Evolutionary conservation across 2,888 invertebrate species (phyloP).

Genomic region (Branchellion lobata): DNA sequence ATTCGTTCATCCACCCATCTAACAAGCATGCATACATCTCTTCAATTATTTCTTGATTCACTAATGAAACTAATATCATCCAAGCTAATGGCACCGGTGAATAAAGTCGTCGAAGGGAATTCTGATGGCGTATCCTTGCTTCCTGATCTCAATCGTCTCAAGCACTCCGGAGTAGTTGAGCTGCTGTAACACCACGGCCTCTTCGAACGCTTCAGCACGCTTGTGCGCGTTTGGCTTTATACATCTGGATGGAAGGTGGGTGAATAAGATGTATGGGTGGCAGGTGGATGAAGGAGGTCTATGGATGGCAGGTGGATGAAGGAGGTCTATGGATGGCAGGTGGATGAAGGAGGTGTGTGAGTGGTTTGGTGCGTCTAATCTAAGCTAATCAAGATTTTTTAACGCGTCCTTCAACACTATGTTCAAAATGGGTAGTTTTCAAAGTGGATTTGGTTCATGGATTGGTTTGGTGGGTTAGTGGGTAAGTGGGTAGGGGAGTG

Average conservation of each 20-base stretch:
- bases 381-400: too few species aligned
- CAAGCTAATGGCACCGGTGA: slow-evolving; percentile 46
- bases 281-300: not conserved
- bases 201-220: slow-evolving; percentile 53
- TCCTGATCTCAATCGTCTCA: slow-evolving; percentile 58
- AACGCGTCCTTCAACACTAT: too few species aligned
- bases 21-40: too few species aligned
- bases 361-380: too few species aligned
- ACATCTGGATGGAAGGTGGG: slow-evolving; percentile 52
- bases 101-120: slow-evolving; percentile 62
- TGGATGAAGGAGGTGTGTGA: not conserved
- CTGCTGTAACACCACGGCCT: slow-evolving; percentile 56
- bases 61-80: too few species aligned
- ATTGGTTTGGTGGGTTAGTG: too few species aligned
- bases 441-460: too few species aligned
- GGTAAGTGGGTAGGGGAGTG: too few species aligned
- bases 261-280: not conserved
- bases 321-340: not conserved
- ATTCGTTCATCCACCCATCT: too few species aligned
- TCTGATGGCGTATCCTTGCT: slow-evolving; percentile 67
- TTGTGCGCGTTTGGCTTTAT: slow-evolving; percentile 58
- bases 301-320: not conserved
- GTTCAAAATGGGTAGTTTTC: too few species aligned
- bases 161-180: slow-evolving; percentile 59
- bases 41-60: too few species aligned